These are phyloP conservation scores for Ellobium chinense DNA, from an alignment of 2,888 invertebrate species.

Conservation along the genomic window DNA sequence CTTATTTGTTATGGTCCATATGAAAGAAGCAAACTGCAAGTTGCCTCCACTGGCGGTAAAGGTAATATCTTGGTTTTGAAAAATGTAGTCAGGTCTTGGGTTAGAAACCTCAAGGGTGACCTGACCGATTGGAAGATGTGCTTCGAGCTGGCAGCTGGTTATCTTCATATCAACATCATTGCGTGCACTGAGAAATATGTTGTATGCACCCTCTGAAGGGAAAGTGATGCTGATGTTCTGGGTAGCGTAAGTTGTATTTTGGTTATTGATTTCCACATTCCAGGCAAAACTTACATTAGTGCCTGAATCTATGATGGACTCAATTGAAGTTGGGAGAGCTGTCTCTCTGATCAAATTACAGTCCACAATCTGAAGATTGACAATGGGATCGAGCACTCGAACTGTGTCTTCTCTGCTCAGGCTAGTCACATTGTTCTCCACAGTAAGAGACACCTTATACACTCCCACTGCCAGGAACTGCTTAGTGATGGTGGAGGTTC, in stretches of 20 bases:
- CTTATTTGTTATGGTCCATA: conserved; percentile 40
- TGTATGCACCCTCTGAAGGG: conserved; percentile 51
- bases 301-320: conserved; percentile 25
- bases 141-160: conserved; percentile 24
- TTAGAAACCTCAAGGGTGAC: conserved; percentile 26
- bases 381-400: conserved; percentile 39
- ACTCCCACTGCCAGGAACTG: conserved; percentile 49
- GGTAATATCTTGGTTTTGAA: conserved; percentile 46
- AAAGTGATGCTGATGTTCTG: conserved; percentile 33
- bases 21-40: conserved; percentile 34
- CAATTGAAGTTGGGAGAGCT: not conserved
- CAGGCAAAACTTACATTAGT: conserved; percentile 46
- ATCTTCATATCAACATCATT: conserved; percentile 58
- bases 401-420: not conserved
- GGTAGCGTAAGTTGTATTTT: conserved; percentile 29
- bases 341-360: conserved; percentile 18
- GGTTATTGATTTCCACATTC: conserved; percentile 28
- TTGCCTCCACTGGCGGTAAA: conserved; percentile 40
- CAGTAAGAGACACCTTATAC: conserved; percentile 29
- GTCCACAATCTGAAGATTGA: conserved; percentile 30
- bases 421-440: conserved; percentile 45
- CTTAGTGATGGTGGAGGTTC: not conserved
- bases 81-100: conserved; percentile 45
- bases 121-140: conserved; percentile 35
- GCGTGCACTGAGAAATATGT: conserved; percentile 52